Conservation (phyloP, 2,797 vertebrate species). For the Heteromormyrus szaboi region DNA sequence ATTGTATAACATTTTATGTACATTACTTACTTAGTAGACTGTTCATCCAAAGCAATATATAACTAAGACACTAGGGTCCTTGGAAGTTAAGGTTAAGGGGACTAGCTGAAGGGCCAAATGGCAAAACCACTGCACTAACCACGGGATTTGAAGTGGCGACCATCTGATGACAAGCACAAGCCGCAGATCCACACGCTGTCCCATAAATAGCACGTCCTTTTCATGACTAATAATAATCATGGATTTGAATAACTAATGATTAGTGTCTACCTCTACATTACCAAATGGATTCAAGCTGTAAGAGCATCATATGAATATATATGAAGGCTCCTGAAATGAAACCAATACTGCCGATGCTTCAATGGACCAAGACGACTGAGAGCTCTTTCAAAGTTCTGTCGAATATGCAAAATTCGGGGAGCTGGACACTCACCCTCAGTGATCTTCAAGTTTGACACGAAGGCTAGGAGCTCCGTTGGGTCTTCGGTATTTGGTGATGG, state of each 20-base stretch:
- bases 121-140: neutral
- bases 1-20: neutral
- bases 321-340: neutral
- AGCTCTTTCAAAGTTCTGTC: neutral
- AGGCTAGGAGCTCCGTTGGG: slow-evolving; percentile 74
- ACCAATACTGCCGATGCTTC: neutral
- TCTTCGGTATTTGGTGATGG: slow-evolving; percentile 56
- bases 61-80: neutral
- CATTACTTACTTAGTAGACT: neutral
- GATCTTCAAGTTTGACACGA: slow-evolving; percentile 70
- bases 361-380: neutral
- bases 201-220: neutral
- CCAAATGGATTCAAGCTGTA: neutral
- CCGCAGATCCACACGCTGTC: neutral
- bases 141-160: neutral
- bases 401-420: neutral
- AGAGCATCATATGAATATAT: neutral
- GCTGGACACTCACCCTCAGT: slow-evolving; percentile 64
- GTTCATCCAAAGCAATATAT: neutral
- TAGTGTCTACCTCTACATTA: neutral
- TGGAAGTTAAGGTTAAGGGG: neutral
- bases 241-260: neutral
- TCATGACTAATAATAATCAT: neutral
- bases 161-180: neutral
- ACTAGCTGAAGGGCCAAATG: neutral